Conservation (phyloP, 1,140 invertebrate genomes). For the Probaryconus sp. region DNA sequence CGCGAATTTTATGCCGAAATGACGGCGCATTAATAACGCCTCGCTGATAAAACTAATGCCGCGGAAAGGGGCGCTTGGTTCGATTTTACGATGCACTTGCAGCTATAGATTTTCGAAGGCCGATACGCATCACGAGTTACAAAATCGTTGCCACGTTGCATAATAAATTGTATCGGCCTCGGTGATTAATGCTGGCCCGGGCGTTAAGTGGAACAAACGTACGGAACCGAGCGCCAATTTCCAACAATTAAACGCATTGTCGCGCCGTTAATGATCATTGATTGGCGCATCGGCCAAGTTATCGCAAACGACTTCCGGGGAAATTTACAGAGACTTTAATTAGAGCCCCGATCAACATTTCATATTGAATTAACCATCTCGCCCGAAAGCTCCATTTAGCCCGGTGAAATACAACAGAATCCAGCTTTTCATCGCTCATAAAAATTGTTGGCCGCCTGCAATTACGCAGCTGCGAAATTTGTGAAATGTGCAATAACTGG, state of each 20-base stretch:
- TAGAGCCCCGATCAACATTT: slow-evolving; percentile 43
- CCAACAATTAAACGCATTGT: slow-evolving; percentile 15
- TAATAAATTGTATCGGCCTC: slow-evolving; percentile 38
- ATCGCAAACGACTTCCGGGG: slow-evolving; percentile 10
- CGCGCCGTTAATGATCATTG: slow-evolving; percentile 16
- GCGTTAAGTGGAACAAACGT: slow-evolving; percentile 1
- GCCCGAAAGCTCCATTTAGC: slow-evolving; percentile 38
- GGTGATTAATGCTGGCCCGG: slow-evolving; percentile 29
- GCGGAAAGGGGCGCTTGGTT: slow-evolving; percentile 42
- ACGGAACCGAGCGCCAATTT: slow-evolving; percentile 5
- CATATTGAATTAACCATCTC: slow-evolving; percentile 31
- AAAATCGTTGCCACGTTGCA: slow-evolving; percentile 34
- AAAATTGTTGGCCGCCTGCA: slow-evolving; percentile 52
- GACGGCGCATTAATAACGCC: slow-evolving; percentile 56
- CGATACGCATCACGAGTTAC: slow-evolving; percentile 43
- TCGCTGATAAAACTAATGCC: slow-evolving; percentile 57
- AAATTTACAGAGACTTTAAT: slow-evolving; percentile 43
- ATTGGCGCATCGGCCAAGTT: slow-evolving; percentile 13
- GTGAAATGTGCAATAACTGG: slow-evolving; percentile 56
- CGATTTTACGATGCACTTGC: slow-evolving; percentile 50
- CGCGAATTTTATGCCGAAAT: slow-evolving; percentile 47
- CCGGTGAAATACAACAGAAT: slow-evolving; percentile 39
- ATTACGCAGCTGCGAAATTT: slow-evolving; percentile 56
- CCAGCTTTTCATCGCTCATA: slow-evolving; percentile 55
- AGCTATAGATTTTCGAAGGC: slow-evolving; percentile 48